A percentile compares a stretch with the other conserved stretches of the same genome.
Evolutionary conservation across 2,797 vertebrate species (phyloP).

Genomic region (Danio jaintianensis): DNA sequence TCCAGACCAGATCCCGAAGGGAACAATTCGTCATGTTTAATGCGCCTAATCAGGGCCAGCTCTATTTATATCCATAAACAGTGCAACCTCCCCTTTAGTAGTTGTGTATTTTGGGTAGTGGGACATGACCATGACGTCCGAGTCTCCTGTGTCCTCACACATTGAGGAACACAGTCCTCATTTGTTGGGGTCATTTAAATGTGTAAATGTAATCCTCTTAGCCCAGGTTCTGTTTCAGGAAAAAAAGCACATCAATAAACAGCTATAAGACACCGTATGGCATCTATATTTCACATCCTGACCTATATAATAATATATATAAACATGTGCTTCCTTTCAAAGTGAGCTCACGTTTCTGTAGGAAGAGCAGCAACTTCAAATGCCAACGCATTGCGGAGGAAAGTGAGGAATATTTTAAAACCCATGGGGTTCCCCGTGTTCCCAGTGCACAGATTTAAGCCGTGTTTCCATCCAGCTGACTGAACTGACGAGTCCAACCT

Average conservation of each 20-base stretch:
- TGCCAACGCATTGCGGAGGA: constrained; percentile 3
- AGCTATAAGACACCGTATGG: constrained; percentile 26
- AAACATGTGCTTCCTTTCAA: constrained; percentile 40
- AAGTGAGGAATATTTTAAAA: constrained; percentile 37
- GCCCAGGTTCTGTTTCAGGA: not conserved
- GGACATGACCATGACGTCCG: constrained; percentile 21
- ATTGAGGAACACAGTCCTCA: constrained; percentile 24
- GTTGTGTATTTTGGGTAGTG: constrained; percentile 29
- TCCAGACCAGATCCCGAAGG: constrained; percentile 35
- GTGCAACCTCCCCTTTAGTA: constrained; percentile 16
- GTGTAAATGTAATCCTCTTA: constrained; percentile 43
- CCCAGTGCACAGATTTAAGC: constrained; percentile 28
- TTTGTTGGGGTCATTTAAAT: constrained; percentile 51
- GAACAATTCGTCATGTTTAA: constrained; percentile 53
- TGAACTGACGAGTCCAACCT: constrained; percentile 53
- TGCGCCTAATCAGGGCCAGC: constrained; percentile 35
- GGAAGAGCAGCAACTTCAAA: constrained; percentile 46
- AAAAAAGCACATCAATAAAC: constrained; percentile 12
- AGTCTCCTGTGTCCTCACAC: not conserved
- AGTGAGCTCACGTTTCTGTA: constrained; percentile 22
- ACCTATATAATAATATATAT: not conserved
- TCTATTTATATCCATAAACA: constrained; percentile 51
- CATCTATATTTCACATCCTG: constrained; percentile 58
- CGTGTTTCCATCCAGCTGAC: constrained; percentile 49
- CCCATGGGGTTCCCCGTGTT: constrained; percentile 42